A percentile compares a stretch with the other conserved stretches of the same genome.
phyloP scores from a whole-genome alignment of 2,888 invertebrate genomes.

The Drosophila anomalata region DNA sequence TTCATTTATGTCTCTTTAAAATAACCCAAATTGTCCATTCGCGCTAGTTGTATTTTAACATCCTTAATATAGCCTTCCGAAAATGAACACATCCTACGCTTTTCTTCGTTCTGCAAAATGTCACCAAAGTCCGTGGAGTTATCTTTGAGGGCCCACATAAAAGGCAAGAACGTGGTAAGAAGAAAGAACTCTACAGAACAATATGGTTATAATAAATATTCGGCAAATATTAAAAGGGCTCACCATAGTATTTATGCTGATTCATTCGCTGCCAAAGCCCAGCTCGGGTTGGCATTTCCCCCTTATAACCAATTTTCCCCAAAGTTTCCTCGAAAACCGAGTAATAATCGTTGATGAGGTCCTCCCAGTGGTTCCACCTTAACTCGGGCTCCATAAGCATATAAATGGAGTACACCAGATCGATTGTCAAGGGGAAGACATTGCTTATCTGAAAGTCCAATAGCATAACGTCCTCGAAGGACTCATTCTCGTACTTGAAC shows the following conservation, averaged over 20 bases:
- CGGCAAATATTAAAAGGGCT: neutral
- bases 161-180: conserved; percentile 55
- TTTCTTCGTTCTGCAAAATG: conserved; percentile 39
- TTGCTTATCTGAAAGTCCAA: conserved; percentile 73
- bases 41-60: conserved; percentile 7
- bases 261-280: conserved; percentile 57
- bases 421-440: conserved; percentile 61
- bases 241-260: conserved; percentile 61
- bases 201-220: neutral
- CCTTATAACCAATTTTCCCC: conserved; percentile 57
- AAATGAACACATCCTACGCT: conserved; percentile 5
- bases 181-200: conserved; percentile 58
- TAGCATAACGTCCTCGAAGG: conserved; percentile 64
- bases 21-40: conserved; percentile 21
- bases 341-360: conserved; percentile 68
- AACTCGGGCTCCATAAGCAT: conserved; percentile 59
- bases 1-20: neutral
- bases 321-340: conserved; percentile 55
- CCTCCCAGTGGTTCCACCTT: conserved; percentile 53
- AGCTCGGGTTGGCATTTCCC: conserved; percentile 54
- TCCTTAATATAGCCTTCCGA: conserved; percentile 45
- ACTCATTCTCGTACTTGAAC: conserved; percentile 57
- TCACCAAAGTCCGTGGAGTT: conserved; percentile 42
- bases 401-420: conserved; percentile 67
- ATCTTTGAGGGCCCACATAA: conserved; percentile 38